Evolutionary conservation across 1,140 invertebrate genomes (phyloP).

Genomic region (Anoplophora glabripennis): DNA sequence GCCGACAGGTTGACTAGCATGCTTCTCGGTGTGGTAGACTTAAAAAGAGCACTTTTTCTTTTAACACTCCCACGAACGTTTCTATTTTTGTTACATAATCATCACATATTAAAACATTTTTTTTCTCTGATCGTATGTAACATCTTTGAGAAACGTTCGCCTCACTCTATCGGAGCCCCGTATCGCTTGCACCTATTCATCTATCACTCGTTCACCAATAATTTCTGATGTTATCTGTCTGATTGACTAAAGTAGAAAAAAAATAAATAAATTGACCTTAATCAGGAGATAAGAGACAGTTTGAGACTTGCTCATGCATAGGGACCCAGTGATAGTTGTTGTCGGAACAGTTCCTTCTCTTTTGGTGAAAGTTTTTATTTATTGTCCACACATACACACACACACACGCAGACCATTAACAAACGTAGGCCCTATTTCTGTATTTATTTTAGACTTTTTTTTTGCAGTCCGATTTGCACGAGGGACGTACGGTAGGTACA

Average conservation of each 20-base stretch:
- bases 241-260: conserved; percentile 32
- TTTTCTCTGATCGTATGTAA: too few species aligned
- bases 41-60: background rate
- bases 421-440: too few species aligned
- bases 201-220: conserved; percentile 2
- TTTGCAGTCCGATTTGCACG: too few species aligned
- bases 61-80: conserved; percentile 7
- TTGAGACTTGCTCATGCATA: too few species aligned
- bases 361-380: too few species aligned
- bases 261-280: background rate
- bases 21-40: conserved; percentile 20
- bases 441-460: too few species aligned
- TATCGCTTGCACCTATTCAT: conserved; percentile 27
- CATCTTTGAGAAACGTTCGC: background rate
- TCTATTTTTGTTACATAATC: background rate
- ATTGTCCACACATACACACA: too few species aligned
- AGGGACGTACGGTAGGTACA: too few species aligned
- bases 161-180: background rate
- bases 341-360: too few species aligned
- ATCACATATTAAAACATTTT: too few species aligned
- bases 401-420: too few species aligned
- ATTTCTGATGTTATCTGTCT: conserved; percentile 37
- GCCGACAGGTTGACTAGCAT: conserved; percentile 1
- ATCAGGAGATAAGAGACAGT: background rate
- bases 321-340: too few species aligned